phyloP scores from a whole-genome alignment of 2,797 vertebrate species.

The Danio albolineatus region DNA sequence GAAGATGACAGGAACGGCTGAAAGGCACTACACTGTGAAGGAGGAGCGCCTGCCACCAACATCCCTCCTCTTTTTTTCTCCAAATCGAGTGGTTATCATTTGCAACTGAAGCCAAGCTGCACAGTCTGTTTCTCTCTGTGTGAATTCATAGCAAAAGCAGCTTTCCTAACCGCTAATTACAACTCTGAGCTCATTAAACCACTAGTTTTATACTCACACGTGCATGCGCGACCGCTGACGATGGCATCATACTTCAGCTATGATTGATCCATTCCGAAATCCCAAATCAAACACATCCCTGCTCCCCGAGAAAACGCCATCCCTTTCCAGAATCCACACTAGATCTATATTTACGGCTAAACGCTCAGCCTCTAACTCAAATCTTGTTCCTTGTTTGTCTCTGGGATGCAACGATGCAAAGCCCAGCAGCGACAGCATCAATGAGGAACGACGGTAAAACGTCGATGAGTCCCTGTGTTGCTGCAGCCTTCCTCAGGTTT shows the following conservation, averaged over 20 bases:
- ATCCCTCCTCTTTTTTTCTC: conserved; percentile 47
- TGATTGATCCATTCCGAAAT: conserved; percentile 11
- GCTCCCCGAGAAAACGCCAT: conserved; percentile 15
- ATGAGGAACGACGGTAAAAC: conserved; percentile 20
- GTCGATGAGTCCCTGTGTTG: conserved; percentile 45
- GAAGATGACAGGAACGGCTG: conserved; percentile 49
- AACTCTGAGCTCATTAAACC: conserved; percentile 43
- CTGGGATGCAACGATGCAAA: conserved; percentile 1
- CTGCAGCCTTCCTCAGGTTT: conserved; percentile 44
- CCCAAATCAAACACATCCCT: conserved; percentile 2
- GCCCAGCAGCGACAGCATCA: conserved; percentile 12
- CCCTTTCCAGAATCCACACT: background rate
- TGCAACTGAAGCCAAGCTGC: conserved; percentile 29
- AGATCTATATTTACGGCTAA: conserved; percentile 35
- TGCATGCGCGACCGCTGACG: conserved; percentile 50
- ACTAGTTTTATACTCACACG: conserved; percentile 20
- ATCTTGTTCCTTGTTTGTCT: conserved; percentile 9
- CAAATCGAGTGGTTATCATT: conserved; percentile 9
- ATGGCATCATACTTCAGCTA: conserved; percentile 32
- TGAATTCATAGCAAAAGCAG: conserved; percentile 36
- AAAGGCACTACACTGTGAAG: conserved; percentile 43
- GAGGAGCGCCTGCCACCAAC: conserved; percentile 26
- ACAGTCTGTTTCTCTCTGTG: conserved; percentile 3
- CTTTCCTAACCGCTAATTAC: conserved; percentile 32
- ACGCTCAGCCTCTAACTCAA: conserved; percentile 21